phyloP scores from a whole-genome alignment of 2,797 vertebrate genomes.

The Sebastes oblongus region DNA sequence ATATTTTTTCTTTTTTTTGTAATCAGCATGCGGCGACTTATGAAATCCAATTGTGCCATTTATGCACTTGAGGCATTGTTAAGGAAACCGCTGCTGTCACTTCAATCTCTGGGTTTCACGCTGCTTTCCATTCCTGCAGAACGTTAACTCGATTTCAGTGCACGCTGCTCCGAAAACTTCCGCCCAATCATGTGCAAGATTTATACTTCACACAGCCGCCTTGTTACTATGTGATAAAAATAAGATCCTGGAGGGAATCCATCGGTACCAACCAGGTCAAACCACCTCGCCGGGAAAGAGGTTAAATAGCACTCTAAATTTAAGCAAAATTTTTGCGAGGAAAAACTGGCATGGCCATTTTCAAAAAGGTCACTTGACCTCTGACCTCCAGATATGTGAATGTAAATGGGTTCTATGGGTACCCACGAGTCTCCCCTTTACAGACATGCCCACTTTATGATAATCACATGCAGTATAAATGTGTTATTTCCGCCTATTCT shows the following conservation, averaged over 20 bases:
- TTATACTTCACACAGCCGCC: slow-evolving; percentile 16
- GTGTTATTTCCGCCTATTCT: too few species aligned
- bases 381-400: too few species aligned
- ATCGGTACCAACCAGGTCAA: too few species aligned
- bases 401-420: too few species aligned
- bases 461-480: too few species aligned
- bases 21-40: slow-evolving; percentile 14
- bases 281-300: too few species aligned
- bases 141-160: slow-evolving; percentile 20
- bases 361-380: too few species aligned
- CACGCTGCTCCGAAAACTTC: neutral
- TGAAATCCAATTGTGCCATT: slow-evolving; percentile 38
- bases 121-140: neutral
- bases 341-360: too few species aligned
- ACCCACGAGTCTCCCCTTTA: too few species aligned
- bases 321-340: too few species aligned
- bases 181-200: neutral
- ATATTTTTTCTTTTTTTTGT: slow-evolving; percentile 7
- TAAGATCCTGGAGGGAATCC: neutral
- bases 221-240: neutral
- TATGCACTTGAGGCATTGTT: slow-evolving; percentile 33
- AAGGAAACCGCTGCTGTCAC: slow-evolving; percentile 31
- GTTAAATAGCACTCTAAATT: too few species aligned
- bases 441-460: too few species aligned
- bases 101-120: slow-evolving; percentile 22